Evolutionary conservation across 2,797 vertebrate species (phyloP), one percentile per base, ranked within the genome.

Genomic region (Protosalanx chinensis): DNA sequence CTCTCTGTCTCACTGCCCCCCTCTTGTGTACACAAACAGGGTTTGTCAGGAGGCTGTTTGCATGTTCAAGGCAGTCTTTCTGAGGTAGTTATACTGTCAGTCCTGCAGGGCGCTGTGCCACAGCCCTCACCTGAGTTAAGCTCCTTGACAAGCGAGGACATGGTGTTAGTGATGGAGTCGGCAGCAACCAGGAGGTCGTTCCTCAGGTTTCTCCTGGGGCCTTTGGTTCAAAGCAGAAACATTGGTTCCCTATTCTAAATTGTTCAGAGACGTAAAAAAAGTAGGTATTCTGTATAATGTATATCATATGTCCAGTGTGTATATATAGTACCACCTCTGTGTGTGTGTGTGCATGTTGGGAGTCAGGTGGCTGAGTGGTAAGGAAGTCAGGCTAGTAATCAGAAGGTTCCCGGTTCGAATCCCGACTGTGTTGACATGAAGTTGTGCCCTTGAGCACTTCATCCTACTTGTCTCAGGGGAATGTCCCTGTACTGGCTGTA

Each of bases 141-240:
- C 79, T 99, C 98, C 87, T 94, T 98, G 72, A 99, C 98, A 46
- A 99, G 88, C 65, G 96, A 98, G 27, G 97, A 99, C 98, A 99
- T 99, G 60, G 97, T 99, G 86, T 96, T 99, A 78, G 98, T 99
- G 86, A 99, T 99, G 72, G 98, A 99, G 92, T 99, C 98, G 70
- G 98, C 98, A 84, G 98, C 98, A 67, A 99, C 94, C 67, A 99
- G 92, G 68, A 99, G 92, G 85, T 99, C 96, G 66, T 97, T 99
- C 83, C 98, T 94, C 88, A 99, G 89, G 85, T 99, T 99, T 86
- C 96, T 94, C 88, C 97, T 95, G 67, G 95, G 92, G 89, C 97
- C 98, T 99, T 90, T 72, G 83, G 67, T 64, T 16, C 15, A 70
- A 18, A 76, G 3, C 15, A 63, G 16, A 58, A 3, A 57, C 7